phyloP scores from a whole-genome alignment of 1,140 invertebrate species.

The Drosophila guanche region DNA sequence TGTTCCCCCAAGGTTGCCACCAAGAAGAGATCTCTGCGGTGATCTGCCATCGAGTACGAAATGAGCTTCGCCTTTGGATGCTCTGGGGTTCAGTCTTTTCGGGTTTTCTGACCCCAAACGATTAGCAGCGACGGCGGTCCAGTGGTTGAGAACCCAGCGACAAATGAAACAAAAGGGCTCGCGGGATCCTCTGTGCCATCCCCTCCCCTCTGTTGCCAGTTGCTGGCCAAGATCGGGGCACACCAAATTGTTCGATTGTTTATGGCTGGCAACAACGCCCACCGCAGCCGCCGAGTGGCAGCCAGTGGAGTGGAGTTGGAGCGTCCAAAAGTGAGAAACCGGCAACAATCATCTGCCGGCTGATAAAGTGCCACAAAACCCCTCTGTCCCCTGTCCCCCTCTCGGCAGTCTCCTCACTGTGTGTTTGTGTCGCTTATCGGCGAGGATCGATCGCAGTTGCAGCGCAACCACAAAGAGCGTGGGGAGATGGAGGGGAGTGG shows the following conservation, averaged over 20 bases:
- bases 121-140: conserved; percentile 70
- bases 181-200: conserved; percentile 17
- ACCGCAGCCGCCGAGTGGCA: conserved; percentile 42
- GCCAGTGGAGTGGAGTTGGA: conserved; percentile 33
- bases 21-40: background rate
- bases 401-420: conserved; percentile 7
- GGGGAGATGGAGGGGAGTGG: background rate
- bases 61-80: conserved; percentile 14
- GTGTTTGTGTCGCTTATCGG: conserved; percentile 69
- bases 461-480: conserved; percentile 10
- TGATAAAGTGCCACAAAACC: conserved; percentile 60
- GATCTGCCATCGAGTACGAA: conserved; percentile 7
- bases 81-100: background rate
- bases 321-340: conserved; percentile 73
- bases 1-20: conserved; percentile 4
- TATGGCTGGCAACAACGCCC: conserved; percentile 78
- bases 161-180: conserved; percentile 76
- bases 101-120: conserved; percentile 77
- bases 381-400: conserved; percentile 4
- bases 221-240: conserved; percentile 47
- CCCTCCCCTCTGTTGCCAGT: background rate
- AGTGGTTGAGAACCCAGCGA: conserved; percentile 54
- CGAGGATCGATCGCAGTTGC: conserved; percentile 76
- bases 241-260: conserved; percentile 82
- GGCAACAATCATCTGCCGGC: conserved; percentile 80